phyloP scores from a whole-genome alignment of 2,888 invertebrate species.

The Chaetogeoica ovagalla region DNA sequence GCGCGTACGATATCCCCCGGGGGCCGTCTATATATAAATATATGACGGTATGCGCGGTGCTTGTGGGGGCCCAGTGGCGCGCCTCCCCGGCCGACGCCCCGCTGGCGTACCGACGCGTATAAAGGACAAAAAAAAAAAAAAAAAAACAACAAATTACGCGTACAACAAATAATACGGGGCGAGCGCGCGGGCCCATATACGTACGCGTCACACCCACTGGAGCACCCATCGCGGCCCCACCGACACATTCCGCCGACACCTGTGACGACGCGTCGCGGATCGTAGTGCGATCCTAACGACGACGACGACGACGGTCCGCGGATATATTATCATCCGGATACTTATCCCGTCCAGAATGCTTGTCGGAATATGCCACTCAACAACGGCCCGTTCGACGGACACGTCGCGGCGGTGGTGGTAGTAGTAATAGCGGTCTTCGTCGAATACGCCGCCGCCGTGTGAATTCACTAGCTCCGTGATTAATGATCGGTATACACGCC shows the following conservation, averaged over 20 bases:
- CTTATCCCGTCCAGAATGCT: slow-evolving; percentile 47
- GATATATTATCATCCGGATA: slow-evolving; percentile 23
- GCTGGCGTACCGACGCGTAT: neutral
- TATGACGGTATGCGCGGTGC: no score
- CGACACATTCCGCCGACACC: no score
- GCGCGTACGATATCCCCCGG: no score
- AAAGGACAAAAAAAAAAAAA: no score
- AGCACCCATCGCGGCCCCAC: no score
- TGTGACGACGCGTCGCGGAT: no score
- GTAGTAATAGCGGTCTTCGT: neutral
- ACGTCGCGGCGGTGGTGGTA: slow-evolving; percentile 13
- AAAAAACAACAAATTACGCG: no score
- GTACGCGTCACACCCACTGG: neutral
- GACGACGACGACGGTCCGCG: neutral
- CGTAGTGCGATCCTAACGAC: no score
- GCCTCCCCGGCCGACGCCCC: slow-evolving; percentile 40
- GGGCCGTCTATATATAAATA: no score
- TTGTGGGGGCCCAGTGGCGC: neutral
- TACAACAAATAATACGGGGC: neutral
- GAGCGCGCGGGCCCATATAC: neutral
- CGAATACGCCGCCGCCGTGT: neutral
- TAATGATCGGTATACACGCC: slow-evolving; percentile 25
- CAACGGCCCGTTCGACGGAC: neutral
- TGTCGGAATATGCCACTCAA: slow-evolving; percentile 49
- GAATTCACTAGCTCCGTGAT: slow-evolving; percentile 37